Evolutionary conservation across 2,888 invertebrate genomes (phyloP), one percentile per base, ranked within the genome.

Genomic region (Conchocele bisecta): DNA sequence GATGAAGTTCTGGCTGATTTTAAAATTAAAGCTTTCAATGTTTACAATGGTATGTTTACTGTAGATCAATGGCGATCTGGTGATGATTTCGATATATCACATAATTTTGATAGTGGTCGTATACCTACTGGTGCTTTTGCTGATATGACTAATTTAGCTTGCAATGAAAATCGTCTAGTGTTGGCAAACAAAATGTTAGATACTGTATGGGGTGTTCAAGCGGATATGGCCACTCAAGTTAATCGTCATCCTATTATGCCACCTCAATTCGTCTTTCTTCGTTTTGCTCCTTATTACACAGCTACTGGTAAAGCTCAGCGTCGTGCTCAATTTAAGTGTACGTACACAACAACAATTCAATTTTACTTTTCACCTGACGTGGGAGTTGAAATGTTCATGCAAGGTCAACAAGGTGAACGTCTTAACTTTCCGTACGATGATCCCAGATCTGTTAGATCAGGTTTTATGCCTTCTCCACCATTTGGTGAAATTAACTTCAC

Each of bases 1-100:
- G 9, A 28, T 2, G 56, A 56, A 48, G 17, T 5, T 2, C 6
- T 35, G 20, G 20, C 26, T 17, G 54, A 63, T n/a, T 54, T 44
- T 41, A 3, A 26, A 6, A 4, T 17, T 2, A 4, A 6, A 11
- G 3, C 6, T 3, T 64, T 64, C 29, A 26, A 56, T 28, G n/a
- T 24, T 2, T 56, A 64, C 31, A 64, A 64, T n/a, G 64, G 64
- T n/a, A 11, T 64, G 20, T 64, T 64, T 37, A 56, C 56, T 13
- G 13, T 63, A 6, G 17, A 17, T 1, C 29, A 54, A 54, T 54
- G 54, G 63, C 17, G 42, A 3, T 22, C 54, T 3, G 63, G 63
- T 0, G 17, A 22, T 5, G 26, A 29, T 2, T 54, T 24, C 22
- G 3, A 33, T 2, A 3, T 44, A n/a, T 13, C 0, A 5, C 54